These are phyloP conservation scores for Gortyna flavago DNA, from an alignment of 2,888 invertebrate genomes.

Conservation along the genomic window DNA sequence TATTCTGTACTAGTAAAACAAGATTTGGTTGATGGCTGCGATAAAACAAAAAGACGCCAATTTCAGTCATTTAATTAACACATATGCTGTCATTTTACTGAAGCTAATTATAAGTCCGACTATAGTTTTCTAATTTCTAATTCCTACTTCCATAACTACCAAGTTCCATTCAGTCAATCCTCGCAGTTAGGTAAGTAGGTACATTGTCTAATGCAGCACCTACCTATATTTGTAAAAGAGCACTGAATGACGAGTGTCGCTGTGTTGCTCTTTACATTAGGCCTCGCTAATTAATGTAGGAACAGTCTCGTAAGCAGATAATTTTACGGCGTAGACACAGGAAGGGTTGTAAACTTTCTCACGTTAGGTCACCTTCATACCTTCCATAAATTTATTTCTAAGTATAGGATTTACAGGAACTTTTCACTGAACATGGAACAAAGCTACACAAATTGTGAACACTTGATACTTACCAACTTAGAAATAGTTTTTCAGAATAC, in stretches of 20 bases:
- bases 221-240: constrained; percentile 48
- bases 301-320: constrained; percentile 60
- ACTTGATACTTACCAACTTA: neutral
- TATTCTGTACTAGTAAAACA: no score
- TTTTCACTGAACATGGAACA: neutral
- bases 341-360: constrained; percentile 32
- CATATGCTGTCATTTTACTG: no score
- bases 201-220: neutral
- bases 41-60: no score
- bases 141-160: neutral
- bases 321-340: constrained; percentile 1
- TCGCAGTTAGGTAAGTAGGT: neutral
- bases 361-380: neutral
- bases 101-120: no score
- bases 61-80: no score
- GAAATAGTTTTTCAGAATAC: neutral
- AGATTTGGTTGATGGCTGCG: no score
- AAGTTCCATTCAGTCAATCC: constrained; percentile 2
- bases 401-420: neutral
- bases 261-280: constrained; percentile 73
- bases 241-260: constrained; percentile 64
- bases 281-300: constrained; percentile 70
- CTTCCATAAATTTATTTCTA: neutral
- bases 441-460: neutral
- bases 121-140: neutral